Percentiles rank a stretch among this genome's conserved stretches.
These are phyloP conservation scores for Metalampra italica DNA, from an alignment of 2,888 invertebrate species.

Conservation along the genomic window DNA sequence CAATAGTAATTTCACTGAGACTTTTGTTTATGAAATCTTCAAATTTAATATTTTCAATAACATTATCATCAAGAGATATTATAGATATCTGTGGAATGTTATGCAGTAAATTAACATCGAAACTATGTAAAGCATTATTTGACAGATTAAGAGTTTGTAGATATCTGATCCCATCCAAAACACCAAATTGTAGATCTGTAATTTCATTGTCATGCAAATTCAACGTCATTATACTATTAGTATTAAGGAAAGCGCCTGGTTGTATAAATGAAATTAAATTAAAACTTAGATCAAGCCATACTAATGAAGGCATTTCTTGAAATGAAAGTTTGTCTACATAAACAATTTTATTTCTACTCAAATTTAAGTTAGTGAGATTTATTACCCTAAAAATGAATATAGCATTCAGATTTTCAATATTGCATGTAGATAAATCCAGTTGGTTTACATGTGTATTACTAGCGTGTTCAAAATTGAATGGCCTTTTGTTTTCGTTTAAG, in stretches of 20 bases:
- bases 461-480: slow-evolving; percentile 14
- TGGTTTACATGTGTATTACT: slow-evolving; percentile 9
- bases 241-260: slow-evolving; percentile 21
- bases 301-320: slow-evolving; percentile 14
- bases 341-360: slow-evolving; percentile 18
- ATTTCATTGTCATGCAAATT: slow-evolving; percentile 18
- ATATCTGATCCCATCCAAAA: slow-evolving; percentile 18
- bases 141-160: slow-evolving; percentile 18
- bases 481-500: slow-evolving; percentile 13
- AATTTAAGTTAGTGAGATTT: slow-evolving; percentile 13
- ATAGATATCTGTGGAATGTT: slow-evolving; percentile 2
- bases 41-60: slow-evolving; percentile 15
- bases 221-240: slow-evolving; percentile 12
- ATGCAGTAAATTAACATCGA: slow-evolving; percentile 19
- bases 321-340: slow-evolving; percentile 21
- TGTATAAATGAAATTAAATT: slow-evolving; percentile 21
- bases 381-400: slow-evolving; percentile 14
- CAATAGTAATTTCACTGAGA: slow-evolving; percentile 16
- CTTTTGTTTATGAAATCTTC: slow-evolving; percentile 12
- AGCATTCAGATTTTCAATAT: slow-evolving; percentile 14
- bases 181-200: slow-evolving; percentile 18
- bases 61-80: slow-evolving; percentile 20
- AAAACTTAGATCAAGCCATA: slow-evolving; percentile 19
- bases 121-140: slow-evolving; percentile 16
- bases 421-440: slow-evolving; percentile 18